Conservation (phyloP, 1,140 invertebrate genomes). For the Eupeodes corollae region DNA sequence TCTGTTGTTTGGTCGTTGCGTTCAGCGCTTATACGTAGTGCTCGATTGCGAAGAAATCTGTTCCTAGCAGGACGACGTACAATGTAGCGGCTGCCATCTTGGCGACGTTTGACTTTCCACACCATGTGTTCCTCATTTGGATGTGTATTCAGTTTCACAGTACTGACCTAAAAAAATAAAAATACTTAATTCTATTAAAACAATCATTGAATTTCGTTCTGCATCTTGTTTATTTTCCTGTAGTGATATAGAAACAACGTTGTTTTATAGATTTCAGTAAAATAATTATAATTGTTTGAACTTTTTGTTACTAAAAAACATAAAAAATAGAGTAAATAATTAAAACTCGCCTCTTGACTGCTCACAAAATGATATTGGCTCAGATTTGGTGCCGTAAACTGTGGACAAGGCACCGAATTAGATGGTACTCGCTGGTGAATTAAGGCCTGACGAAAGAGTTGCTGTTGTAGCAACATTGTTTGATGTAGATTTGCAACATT, state of each 20-base stretch:
- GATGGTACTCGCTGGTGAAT: slow-evolving; percentile 20
- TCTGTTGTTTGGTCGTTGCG: slow-evolving; percentile 61
- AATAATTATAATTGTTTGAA: no score
- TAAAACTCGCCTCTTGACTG: slow-evolving; percentile 41
- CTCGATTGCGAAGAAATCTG: slow-evolving; percentile 53
- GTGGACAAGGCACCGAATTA: slow-evolving; percentile 11
- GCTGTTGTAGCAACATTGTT: slow-evolving; percentile 60
- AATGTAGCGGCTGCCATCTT: slow-evolving; percentile 70
- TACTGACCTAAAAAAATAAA: slow-evolving; percentile 13
- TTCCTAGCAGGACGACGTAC: slow-evolving; percentile 58
- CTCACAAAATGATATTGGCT: slow-evolving; percentile 51
- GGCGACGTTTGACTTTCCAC: slow-evolving; percentile 68
- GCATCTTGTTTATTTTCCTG: no score
- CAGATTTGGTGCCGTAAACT: slow-evolving; percentile 43
- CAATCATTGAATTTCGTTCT: no score
- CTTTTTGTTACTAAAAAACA: no score
- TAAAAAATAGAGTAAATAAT: no score
- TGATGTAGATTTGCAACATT: slow-evolving; percentile 60
- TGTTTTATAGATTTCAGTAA: no score
- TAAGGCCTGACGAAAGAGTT: slow-evolving; percentile 50
- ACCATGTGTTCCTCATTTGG: slow-evolving; percentile 46
- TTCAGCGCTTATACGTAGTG: slow-evolving; percentile 7
- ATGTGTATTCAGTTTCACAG: slow-evolving; percentile 16
- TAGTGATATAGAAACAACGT: no score
- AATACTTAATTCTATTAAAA: not conserved